Percentiles rank a stretch among this genome's conserved stretches.
Evolutionary conservation across 2,888 invertebrate genomes (phyloP).

Genomic region (Steinernema scapterisci): DNA sequence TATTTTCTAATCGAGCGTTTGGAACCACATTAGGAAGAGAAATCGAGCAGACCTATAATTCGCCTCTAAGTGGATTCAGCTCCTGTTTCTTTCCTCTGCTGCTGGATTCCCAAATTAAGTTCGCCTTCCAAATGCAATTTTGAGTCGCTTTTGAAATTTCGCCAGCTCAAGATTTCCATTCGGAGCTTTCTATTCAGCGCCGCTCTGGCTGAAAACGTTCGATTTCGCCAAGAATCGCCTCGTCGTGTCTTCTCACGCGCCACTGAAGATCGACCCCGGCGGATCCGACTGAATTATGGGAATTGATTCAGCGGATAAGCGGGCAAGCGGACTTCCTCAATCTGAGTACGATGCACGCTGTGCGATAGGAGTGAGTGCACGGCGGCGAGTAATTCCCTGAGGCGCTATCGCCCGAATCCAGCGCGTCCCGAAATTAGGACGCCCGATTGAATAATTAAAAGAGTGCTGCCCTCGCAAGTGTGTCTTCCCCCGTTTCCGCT

Average conservation of each 20-base stretch:
- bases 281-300: background rate
- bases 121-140: background rate
- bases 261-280: too few species aligned
- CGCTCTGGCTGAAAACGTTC: too few species aligned
- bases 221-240: too few species aligned
- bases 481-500: background rate
- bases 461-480: background rate
- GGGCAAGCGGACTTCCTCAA: conserved; percentile 16
- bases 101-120: conserved; percentile 10
- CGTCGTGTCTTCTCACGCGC: too few species aligned
- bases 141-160: background rate
- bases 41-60: too few species aligned
- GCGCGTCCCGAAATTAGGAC: conserved; percentile 21
- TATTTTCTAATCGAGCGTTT: too few species aligned
- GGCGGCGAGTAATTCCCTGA: conserved; percentile 17
- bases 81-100: too few species aligned
- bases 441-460: conserved; percentile 29
- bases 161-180: too few species aligned
- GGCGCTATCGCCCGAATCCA: conserved; percentile 21
- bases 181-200: too few species aligned
- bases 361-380: background rate
- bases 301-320: conserved; percentile 6
- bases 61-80: too few species aligned
- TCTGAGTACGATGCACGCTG: conserved; percentile 17
- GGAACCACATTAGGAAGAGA: too few species aligned